These are phyloP conservation scores for Anaspis maculata DNA, from an alignment of 2,888 invertebrate genomes.

Conservation along the genomic window DNA sequence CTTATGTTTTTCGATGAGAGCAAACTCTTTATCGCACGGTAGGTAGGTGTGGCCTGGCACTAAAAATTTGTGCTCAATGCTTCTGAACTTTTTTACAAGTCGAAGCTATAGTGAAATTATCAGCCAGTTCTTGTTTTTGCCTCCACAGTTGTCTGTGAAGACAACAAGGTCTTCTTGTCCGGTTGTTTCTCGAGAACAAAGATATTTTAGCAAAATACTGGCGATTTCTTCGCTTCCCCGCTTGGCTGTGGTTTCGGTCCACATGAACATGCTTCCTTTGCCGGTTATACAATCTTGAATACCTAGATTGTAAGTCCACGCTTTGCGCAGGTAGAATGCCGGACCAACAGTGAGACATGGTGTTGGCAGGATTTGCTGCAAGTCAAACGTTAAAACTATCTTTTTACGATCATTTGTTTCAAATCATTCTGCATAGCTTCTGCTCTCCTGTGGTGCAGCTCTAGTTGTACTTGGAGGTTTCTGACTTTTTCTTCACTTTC, in stretches of 20 bases:
- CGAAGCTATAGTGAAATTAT: conserved; percentile 8
- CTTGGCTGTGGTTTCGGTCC: not conserved
- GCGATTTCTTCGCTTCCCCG: not conserved
- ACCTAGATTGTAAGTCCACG: conserved; percentile 1
- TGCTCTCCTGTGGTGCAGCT: not conserved
- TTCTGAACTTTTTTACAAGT: conserved; percentile 2
- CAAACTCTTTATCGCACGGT: conserved; percentile 10
- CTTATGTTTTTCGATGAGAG: conserved; percentile 8
- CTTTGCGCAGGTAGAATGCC: not conserved
- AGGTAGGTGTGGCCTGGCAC: conserved; percentile 8
- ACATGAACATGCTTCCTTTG: conserved; percentile 1
- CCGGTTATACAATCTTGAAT: not conserved
- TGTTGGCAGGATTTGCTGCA: not conserved
- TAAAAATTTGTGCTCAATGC: conserved; percentile 3
- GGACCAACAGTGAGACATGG: not conserved
- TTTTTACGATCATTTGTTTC: not conserved
- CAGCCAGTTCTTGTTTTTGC: conserved; percentile 12
- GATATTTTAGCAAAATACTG: not conserved
- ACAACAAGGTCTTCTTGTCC: not conserved
- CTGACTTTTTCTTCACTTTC: not conserved
- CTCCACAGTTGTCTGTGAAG: conserved; percentile 10
- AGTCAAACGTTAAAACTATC: not conserved
- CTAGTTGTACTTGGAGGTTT: not conserved
- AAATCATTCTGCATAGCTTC: not conserved
- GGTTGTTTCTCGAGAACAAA: not conserved